Percentiles rank a stretch among this genome's conserved stretches.
These are phyloP conservation scores for Bursaphelenchus mucronatus DNA, from an alignment of 1,140 invertebrate species.

Conservation along the genomic window DNA sequence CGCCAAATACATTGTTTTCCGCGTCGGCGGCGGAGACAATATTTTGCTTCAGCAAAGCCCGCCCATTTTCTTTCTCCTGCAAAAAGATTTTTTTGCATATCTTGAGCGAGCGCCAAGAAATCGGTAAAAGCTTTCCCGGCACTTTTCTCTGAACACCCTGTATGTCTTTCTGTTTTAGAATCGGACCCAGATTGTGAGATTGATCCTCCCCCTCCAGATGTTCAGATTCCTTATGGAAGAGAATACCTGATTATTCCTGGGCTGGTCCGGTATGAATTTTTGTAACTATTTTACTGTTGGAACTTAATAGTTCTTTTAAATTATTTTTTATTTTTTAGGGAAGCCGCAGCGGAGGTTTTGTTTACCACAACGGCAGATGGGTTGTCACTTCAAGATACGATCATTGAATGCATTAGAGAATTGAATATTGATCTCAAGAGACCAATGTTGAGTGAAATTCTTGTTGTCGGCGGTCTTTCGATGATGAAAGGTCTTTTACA, in stretches of 20 bases:
- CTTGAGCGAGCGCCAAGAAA: too few relatives aligned
- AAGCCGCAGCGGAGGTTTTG: slow-evolving; percentile 2
- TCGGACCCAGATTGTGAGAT: slow-evolving; percentile 1
- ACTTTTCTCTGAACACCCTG: too few relatives aligned
- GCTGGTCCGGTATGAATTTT: slow-evolving; percentile 5
- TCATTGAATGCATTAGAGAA: too few relatives aligned
- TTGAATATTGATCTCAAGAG: too few relatives aligned
- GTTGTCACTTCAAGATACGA: too few relatives aligned
- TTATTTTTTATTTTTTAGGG: slow-evolving; percentile 12
- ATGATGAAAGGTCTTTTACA: slow-evolving; percentile 9
- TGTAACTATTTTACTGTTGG: neutral
- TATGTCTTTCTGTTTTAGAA: neutral
- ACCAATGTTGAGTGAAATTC: neutral
- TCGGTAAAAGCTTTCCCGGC: too few relatives aligned
- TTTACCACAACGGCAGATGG: neutral
- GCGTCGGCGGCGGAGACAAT: too few relatives aligned
- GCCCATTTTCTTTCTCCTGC: too few relatives aligned
- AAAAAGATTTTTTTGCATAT: too few relatives aligned
- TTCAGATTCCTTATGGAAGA: slow-evolving; percentile 11
- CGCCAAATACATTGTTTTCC: too few relatives aligned
- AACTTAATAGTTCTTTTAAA: too few relatives aligned
- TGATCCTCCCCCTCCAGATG: slow-evolving; percentile 4
- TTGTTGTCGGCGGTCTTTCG: slow-evolving; percentile 17
- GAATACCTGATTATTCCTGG: slow-evolving; percentile 9
- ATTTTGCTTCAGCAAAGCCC: too few relatives aligned